These are phyloP conservation scores for Girardia tigrina DNA, from an alignment of 2,888 invertebrate species.

Conservation along the genomic window DNA sequence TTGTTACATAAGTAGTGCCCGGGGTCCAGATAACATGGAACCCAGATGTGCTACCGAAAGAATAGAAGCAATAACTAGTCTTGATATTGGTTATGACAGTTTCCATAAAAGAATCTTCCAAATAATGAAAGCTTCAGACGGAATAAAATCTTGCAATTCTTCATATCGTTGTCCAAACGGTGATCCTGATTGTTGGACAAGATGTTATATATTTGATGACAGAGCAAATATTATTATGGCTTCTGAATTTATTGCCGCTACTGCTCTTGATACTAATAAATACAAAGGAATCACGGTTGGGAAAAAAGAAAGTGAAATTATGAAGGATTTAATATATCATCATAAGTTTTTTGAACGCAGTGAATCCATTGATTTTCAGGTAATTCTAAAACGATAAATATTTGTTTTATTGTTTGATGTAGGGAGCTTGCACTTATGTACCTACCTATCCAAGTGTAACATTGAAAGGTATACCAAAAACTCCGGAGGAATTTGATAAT, in stretches of 20 bases:
- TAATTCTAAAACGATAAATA: slow-evolving; percentile 38
- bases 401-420: background rate
- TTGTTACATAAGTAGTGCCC: slow-evolving; percentile 38
- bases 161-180: slow-evolving; percentile 48
- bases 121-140: slow-evolving; percentile 47
- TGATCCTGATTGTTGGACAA: slow-evolving; percentile 46
- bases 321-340: slow-evolving; percentile 50
- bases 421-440: slow-evolving; percentile 36
- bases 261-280: slow-evolving; percentile 47
- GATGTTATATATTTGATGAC: slow-evolving; percentile 51
- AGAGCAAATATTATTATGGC: slow-evolving; percentile 49
- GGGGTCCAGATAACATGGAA: slow-evolving; percentile 21
- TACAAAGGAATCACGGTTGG: slow-evolving; percentile 50
- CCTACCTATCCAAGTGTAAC: slow-evolving; percentile 43
- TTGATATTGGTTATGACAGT: slow-evolving; percentile 50
- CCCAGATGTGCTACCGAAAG: slow-evolving; percentile 50
- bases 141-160: slow-evolving; percentile 46
- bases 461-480: slow-evolving; percentile 48
- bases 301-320: slow-evolving; percentile 51
- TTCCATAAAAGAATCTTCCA: slow-evolving; percentile 50
- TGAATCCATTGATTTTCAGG: slow-evolving; percentile 50
- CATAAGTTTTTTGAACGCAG: slow-evolving; percentile 48
- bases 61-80: slow-evolving; percentile 50
- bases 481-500: slow-evolving; percentile 50
- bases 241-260: slow-evolving; percentile 48